A percentile compares a stretch with the other conserved stretches of the same genome.
phyloP scores from a whole-genome alignment of 2,888 invertebrate species.

The Dioctria linearis region DNA sequence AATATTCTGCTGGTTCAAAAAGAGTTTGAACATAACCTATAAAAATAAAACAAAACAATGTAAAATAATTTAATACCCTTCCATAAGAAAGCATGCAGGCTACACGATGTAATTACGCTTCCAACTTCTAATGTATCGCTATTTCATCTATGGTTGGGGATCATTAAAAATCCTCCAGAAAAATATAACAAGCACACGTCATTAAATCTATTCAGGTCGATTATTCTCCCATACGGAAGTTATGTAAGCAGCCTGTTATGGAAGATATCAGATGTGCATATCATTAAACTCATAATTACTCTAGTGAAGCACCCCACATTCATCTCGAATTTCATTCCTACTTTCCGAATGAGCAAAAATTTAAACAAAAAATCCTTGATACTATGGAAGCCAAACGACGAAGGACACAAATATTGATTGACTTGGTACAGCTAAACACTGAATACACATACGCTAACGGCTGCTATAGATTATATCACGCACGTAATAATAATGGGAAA shows the following conservation, averaged over 20 bases:
- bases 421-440: neutral
- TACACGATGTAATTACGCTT: too few species aligned
- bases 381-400: neutral
- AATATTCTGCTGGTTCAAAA: too few species aligned
- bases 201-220: conserved; percentile 19
- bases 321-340: conserved; percentile 5
- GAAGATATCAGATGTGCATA: conserved; percentile 32
- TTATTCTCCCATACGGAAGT: conserved; percentile 17
- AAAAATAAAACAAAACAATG: too few species aligned
- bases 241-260: conserved; percentile 29
- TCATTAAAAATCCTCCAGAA: neutral
- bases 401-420: neutral
- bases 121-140: too few species aligned
- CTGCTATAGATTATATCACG: conserved; percentile 17
- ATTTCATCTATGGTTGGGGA: neutral
- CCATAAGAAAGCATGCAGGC: too few species aligned
- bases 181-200: neutral
- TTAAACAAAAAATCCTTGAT: neutral
- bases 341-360: neutral
- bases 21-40: too few species aligned
- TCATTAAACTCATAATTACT: conserved; percentile 40
- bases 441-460: neutral
- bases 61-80: too few species aligned
- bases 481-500: conserved; percentile 34
- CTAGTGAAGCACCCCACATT: conserved; percentile 18